Conservation (phyloP, 2,888 invertebrate species). For the Alcis repandata region DNA sequence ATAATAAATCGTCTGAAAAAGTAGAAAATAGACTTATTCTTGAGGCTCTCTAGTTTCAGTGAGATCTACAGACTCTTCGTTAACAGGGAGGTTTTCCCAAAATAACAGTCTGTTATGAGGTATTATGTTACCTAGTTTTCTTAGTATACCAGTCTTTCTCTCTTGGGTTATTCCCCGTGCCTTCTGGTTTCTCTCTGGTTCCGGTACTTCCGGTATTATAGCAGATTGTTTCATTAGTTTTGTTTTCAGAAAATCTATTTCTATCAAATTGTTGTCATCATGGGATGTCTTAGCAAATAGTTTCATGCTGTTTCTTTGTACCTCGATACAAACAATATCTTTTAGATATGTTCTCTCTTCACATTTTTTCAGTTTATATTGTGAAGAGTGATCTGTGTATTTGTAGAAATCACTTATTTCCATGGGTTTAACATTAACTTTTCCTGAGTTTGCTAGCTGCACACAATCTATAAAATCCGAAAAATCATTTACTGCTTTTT, state of each 20-base stretch:
- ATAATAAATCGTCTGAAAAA: neutral
- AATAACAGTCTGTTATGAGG: slow-evolving; percentile 4
- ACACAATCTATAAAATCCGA: slow-evolving; percentile 7
- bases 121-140: slow-evolving; percentile 9
- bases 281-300: neutral
- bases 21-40: slow-evolving; percentile 3
- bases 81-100: slow-evolving; percentile 7
- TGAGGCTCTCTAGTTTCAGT: slow-evolving; percentile 7
- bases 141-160: slow-evolving; percentile 4
- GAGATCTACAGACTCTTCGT: slow-evolving; percentile 8
- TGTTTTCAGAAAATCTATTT: neutral
- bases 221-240: neutral
- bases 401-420: too few relatives aligned
- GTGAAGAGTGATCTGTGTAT: too few relatives aligned
- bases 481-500: slow-evolving; percentile 2
- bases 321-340: neutral
- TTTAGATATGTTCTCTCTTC: neutral
- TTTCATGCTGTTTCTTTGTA: neutral
- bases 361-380: neutral
- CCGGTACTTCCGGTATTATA: neutral
- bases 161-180: slow-evolving; percentile 9
- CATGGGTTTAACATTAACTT: slow-evolving; percentile 1
- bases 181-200: neutral
- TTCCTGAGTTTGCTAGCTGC: slow-evolving; percentile 5
- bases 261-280: neutral